These are phyloP conservation scores for Hoplodrina ambigua DNA, from an alignment of 2,888 invertebrate genomes.

Conservation along the genomic window DNA sequence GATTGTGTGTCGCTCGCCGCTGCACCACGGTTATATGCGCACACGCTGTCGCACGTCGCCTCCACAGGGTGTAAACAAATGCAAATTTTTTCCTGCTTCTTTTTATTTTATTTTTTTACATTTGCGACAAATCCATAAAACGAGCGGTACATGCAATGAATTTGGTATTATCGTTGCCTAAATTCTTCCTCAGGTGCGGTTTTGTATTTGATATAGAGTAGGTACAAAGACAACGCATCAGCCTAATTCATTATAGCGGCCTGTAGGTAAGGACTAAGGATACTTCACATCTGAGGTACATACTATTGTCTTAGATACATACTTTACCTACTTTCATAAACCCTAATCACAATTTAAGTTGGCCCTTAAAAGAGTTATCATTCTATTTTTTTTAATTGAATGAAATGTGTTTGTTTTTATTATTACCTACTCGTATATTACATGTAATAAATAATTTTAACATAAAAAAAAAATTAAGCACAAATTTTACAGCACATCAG, in stretches of 20 bases:
- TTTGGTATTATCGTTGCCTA: conserved; percentile 20
- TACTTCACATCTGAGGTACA: no score
- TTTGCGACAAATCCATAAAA: conserved; percentile 29
- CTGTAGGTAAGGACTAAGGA: no score
- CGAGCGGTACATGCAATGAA: conserved; percentile 26
- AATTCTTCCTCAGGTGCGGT: neutral
- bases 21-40: conserved; percentile 84
- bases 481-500: neutral
- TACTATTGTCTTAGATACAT: no score
- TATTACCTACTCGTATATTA: neutral
- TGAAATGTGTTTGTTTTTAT: no score
- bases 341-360: neutral
- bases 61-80: conserved; percentile 79
- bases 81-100: conserved; percentile 66
- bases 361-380: no score
- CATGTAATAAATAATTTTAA: no score
- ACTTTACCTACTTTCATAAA: neutral
- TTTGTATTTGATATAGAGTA: neutral
- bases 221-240: conserved; percentile 2
- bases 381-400: no score
- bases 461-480: no score
- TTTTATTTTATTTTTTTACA: conserved; percentile 52
- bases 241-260: neutral
- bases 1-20: conserved; percentile 75
- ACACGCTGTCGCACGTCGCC: conserved; percentile 65